phyloP scores from a whole-genome alignment of 2,888 invertebrate genomes.

The Folsomia candida region DNA sequence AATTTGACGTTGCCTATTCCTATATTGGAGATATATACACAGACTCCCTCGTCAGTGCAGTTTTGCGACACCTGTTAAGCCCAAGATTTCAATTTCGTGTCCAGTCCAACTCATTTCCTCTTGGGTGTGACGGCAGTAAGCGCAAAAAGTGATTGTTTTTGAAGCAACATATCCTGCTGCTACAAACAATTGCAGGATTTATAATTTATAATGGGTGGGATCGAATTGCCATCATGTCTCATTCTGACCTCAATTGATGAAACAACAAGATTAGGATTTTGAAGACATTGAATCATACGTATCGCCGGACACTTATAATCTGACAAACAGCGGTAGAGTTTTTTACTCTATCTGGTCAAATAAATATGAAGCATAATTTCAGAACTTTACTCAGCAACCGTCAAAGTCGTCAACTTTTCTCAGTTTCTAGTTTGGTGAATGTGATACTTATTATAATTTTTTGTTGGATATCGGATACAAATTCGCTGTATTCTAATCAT shows the following conservation, averaged over 20 bases:
- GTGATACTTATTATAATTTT: slow-evolving; percentile 11
- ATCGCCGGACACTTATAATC: background rate
- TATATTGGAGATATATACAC: too few relatives aligned
- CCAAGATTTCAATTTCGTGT: background rate
- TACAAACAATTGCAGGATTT: too few relatives aligned
- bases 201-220: slow-evolving; percentile 19
- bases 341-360: background rate
- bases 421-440: slow-evolving; percentile 9
- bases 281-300: background rate
- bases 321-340: background rate
- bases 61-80: background rate
- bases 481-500: slow-evolving; percentile 55
- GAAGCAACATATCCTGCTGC: background rate
- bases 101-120: background rate
- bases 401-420: too few relatives aligned
- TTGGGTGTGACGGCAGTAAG: background rate
- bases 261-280: slow-evolving; percentile 8
- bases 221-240: background rate
- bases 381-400: slow-evolving; percentile 11
- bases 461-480: background rate
- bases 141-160: background rate
- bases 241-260: slow-evolving; percentile 13
- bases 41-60: too few relatives aligned
- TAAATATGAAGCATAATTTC: slow-evolving; percentile 1
- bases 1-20: background rate